Evolutionary conservation across 2,797 vertebrate species (phyloP).

Genomic region (Leptodactylus fallax): DNA sequence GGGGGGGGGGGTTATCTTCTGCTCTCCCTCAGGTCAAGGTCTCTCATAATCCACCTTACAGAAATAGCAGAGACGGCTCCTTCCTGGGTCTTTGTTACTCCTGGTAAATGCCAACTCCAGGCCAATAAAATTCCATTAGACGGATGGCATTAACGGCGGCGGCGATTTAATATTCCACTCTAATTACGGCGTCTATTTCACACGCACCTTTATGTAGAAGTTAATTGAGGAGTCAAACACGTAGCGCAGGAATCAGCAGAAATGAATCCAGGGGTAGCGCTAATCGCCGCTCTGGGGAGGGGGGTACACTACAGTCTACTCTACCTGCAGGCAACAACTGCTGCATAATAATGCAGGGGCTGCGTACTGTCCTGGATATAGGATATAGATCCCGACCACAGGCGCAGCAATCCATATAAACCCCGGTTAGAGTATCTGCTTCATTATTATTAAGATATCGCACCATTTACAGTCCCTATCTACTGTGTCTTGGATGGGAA

Average conservation of each 20-base stretch:
- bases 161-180: slow-evolving; percentile 21
- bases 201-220: background rate
- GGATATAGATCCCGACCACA: background rate
- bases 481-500: too few relatives aligned
- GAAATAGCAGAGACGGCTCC: background rate
- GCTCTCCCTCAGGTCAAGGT: too few relatives aligned
- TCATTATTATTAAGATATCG: too few relatives aligned
- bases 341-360: background rate
- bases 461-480: too few relatives aligned
- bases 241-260: slow-evolving; percentile 21
- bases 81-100: slow-evolving; percentile 16
- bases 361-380: background rate
- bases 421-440: too few relatives aligned
- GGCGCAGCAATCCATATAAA: background rate
- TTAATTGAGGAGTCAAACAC: slow-evolving; percentile 20
- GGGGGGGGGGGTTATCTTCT: too few relatives aligned
- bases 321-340: background rate
- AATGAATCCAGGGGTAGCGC: background rate
- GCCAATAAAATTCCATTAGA: slow-evolving; percentile 39
- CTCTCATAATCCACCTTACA: background rate
- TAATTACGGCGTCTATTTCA: slow-evolving; percentile 27
- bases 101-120: slow-evolving; percentile 44
- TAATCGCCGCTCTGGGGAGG: background rate
- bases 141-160: slow-evolving; percentile 18
- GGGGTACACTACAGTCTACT: background rate